Percentiles rank a stretch among this genome's conserved stretches.
Evolutionary conservation across 2,797 vertebrate species (phyloP).

Genomic region (Cynodonichthys magdalenae): DNA sequence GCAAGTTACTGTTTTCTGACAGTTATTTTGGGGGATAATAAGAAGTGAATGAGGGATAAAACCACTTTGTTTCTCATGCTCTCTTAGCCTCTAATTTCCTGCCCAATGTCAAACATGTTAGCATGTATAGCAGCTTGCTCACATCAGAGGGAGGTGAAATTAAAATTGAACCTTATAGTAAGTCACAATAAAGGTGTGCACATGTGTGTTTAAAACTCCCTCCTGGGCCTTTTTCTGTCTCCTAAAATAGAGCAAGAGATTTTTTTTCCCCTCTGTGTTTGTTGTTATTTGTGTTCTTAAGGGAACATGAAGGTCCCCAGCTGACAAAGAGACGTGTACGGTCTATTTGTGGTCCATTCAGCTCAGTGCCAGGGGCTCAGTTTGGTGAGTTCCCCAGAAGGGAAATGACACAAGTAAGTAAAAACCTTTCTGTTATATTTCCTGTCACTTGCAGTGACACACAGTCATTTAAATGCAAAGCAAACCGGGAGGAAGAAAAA

Average conservation of each 20-base stretch:
- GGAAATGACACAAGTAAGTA: constrained; percentile 43
- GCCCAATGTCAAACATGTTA: constrained; percentile 15
- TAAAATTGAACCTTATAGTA: constrained; percentile 8
- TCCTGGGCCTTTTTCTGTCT: constrained; percentile 11
- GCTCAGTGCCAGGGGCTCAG: constrained; percentile 41
- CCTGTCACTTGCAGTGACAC: constrained; percentile 30
- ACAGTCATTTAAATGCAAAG: constrained; percentile 51
- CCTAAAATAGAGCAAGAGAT: constrained; percentile 40
- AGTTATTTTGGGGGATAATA: too few relatives aligned
- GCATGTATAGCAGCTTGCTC: constrained; percentile 20
- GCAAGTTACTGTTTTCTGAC: too few relatives aligned
- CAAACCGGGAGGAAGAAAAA: constrained; percentile 36
- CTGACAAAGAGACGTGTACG: constrained; percentile 46
- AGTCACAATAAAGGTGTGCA: constrained; percentile 19
- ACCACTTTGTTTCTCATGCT: constrained; percentile 12
- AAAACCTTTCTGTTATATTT: constrained; percentile 24
- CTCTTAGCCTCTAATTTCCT: background rate
- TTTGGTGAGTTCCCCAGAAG: constrained; percentile 38
- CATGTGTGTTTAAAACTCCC: constrained; percentile 23
- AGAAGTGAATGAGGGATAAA: background rate
- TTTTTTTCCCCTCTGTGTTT: constrained; percentile 27
- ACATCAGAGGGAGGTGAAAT: background rate
- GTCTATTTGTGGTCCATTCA: constrained; percentile 37
- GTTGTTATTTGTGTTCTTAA: constrained; percentile 50
- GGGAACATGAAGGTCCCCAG: constrained; percentile 42